Evolutionary conservation across 1,140 invertebrate genomes (phyloP).

Genomic region (Heliothis subflexa): DNA sequence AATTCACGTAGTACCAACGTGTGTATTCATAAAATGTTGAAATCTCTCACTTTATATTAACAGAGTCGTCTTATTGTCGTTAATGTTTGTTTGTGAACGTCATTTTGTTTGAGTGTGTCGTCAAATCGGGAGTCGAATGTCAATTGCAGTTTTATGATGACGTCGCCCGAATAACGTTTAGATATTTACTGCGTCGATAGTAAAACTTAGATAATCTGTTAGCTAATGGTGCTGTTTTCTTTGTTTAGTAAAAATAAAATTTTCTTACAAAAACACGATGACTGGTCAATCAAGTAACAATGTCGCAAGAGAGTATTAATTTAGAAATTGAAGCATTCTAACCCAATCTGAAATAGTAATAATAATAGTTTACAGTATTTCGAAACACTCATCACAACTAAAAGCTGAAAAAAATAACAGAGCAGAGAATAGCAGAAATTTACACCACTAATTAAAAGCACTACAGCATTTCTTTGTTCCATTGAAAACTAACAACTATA

Average conservation of each 20-base stretch:
- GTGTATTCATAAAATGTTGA: slow-evolving; percentile 57
- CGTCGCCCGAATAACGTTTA: slow-evolving; percentile 10
- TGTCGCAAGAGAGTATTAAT: too few species aligned
- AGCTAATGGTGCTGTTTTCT: not conserved
- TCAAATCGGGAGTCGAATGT: slow-evolving; percentile 49
- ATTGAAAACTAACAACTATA: not conserved
- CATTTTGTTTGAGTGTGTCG: slow-evolving; percentile 53
- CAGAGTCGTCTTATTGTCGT: slow-evolving; percentile 52
- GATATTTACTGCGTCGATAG: slow-evolving; percentile 15
- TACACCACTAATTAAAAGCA: not conserved
- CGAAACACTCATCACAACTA: too few species aligned
- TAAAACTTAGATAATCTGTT: too few species aligned
- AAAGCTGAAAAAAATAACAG: not conserved
- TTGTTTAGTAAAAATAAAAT: not conserved
- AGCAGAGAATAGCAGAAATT: not conserved
- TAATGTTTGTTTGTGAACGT: slow-evolving; percentile 51
- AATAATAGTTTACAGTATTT: not conserved
- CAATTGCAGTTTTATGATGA: slow-evolving; percentile 50
- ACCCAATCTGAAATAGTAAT: too few species aligned
- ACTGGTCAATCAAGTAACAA: too few species aligned
- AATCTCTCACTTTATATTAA: slow-evolving; percentile 57
- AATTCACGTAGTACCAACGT: slow-evolving; percentile 39
- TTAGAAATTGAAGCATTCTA: too few species aligned
- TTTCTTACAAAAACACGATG: too few species aligned
- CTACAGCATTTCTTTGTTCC: not conserved